Base-by-base conservation (phyloP, 2,888 invertebrate species). In the Epsilonema sp. region DNA sequence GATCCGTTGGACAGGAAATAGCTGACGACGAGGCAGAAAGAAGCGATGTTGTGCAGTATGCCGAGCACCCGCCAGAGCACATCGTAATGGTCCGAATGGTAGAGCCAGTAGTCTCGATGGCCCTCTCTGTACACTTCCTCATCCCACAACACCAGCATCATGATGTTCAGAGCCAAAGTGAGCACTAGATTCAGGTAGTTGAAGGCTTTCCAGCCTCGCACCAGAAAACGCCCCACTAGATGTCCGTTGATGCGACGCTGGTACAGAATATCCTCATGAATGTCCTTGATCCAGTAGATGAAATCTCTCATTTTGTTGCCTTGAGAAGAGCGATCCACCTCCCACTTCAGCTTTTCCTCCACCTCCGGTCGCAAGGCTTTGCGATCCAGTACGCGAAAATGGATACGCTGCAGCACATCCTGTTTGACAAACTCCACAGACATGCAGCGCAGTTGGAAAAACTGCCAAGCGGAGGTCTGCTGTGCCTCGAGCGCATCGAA, bases 301-400 rank as follows among this genome's bases (percentile, higher is more conserved):
- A 66, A 65, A 48, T 64, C 65, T n/a, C 65, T 52, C 40, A 66
- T 55, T 52, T 66, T 66, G 57, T 64, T 64, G 52, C 62, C 64
- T n/a, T 65, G 64, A 2, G 64, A 62, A 1, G 65, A 54, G 3
- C 66, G 53, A 50, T 66, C 65, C 37, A 66, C 65, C 45, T 64
- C 64, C 52, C 65, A 66, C 48, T 65, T 67, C 48, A 66, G 62
- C 48, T 61, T 59, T 44, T 66, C 66, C 48, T 65, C 65, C 40
- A 66, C 64, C 48, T 65, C 63, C 44, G 63, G 61, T 46, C 66
- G 52, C 8, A 66, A 51, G 3, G 64, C 63, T 47, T 41, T 22
- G 5, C 64, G 55, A 52, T 66, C 64, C 47, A 58, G 59, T 37
- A 64, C 63, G 24, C 57, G 51, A 57, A 65, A 66, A 56, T 66